phyloP scores from a whole-genome alignment of 2,113 vertebrate genomes.

The Tachysurus vachellii region DNA sequence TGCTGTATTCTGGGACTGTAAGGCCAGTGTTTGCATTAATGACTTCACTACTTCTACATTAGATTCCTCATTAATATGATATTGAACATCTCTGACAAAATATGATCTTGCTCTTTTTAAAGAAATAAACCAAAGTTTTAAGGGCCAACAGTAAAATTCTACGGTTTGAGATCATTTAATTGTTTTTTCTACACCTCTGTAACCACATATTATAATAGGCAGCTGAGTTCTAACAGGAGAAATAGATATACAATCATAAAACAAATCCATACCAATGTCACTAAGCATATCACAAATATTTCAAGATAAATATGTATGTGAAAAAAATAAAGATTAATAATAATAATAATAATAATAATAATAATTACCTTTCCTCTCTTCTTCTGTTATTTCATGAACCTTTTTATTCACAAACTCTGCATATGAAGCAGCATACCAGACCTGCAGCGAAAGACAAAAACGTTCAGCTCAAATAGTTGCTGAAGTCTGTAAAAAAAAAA shows the following conservation, averaged over 20 bases:
- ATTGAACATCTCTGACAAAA: background rate
- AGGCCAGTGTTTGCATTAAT: background rate
- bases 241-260: too few relatives aligned
- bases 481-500: background rate
- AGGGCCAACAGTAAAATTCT: background rate
- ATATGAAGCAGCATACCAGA: conserved; percentile 97
- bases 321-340: background rate
- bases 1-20: background rate
- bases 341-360: background rate
- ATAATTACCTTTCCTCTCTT: conserved; percentile 88
- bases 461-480: background rate
- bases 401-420: conserved; percentile 95
- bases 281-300: background rate
- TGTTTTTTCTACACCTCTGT: background rate
- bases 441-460: conserved; percentile 69
- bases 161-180: background rate
- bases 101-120: background rate
- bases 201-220: background rate
- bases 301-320: background rate
- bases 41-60: background rate
- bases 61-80: background rate
- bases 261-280: background rate
- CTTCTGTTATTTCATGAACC: conserved; percentile 92
- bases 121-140: too few relatives aligned
- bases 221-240: background rate